Percentiles rank a stretch among this genome's conserved stretches.
These are phyloP conservation scores for Sabatieria punctata DNA, from an alignment of 2,888 invertebrate genomes.

Conservation along the genomic window DNA sequence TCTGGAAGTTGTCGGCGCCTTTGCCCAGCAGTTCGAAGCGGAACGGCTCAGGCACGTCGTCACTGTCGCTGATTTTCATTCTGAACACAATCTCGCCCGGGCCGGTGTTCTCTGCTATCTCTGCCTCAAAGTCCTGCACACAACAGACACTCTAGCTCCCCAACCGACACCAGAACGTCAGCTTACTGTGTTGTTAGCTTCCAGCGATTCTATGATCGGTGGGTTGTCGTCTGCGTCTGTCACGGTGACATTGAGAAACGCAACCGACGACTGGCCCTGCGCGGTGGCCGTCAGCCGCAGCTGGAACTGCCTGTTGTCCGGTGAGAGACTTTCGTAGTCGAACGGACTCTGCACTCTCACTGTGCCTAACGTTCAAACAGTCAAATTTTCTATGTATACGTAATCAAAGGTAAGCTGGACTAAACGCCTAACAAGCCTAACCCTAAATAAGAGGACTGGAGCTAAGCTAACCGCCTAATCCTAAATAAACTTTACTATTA, in stretches of 20 bases:
- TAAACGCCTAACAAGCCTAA: too few species aligned
- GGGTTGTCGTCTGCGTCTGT: background rate
- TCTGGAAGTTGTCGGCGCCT: background rate
- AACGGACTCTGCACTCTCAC: background rate
- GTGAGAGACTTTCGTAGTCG: background rate
- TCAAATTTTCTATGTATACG: too few species aligned
- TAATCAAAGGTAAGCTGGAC: too few species aligned
- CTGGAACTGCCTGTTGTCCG: background rate
- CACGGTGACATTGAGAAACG: background rate
- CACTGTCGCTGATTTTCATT: background rate
- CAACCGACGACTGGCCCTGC: background rate
- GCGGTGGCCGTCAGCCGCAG: background rate
- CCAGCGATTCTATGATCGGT: background rate
- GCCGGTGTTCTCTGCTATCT: background rate
- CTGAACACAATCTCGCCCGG: background rate
- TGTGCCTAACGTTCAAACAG: too few species aligned
- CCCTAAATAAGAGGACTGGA: too few species aligned
- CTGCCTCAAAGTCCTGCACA: background rate
- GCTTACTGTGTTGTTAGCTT: background rate
- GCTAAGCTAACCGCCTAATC: too few species aligned
- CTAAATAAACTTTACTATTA: too few species aligned
- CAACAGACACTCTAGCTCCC: background rate
- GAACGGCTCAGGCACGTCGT: background rate
- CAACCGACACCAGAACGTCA: too few species aligned
- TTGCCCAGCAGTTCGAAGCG: background rate